These are phyloP conservation scores for Graptemys geographica DNA, from an alignment of 2,797 vertebrate species.

Conservation along the genomic window DNA sequence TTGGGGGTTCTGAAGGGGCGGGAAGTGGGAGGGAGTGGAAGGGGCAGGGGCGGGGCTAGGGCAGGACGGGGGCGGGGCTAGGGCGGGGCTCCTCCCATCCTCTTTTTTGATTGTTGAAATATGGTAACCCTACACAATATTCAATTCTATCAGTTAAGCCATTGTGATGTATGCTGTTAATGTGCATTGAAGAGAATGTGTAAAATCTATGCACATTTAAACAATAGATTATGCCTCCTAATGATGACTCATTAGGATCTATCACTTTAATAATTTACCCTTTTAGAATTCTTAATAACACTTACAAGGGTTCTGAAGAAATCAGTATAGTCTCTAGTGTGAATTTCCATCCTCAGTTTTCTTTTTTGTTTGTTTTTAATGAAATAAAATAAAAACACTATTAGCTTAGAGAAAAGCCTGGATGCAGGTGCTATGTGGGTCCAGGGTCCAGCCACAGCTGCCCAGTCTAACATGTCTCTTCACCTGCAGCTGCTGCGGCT, in stretches of 20 bases:
- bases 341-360: neutral
- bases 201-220: neutral
- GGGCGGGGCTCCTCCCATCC: no score
- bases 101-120: no score
- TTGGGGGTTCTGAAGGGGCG: no score
- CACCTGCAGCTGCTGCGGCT: neutral
- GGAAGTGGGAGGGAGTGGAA: no score
- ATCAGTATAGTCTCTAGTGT: neutral
- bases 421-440: neutral
- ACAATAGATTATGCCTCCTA: neutral
- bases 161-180: neutral
- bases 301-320: neutral
- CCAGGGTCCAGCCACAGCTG: neutral
- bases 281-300: neutral
- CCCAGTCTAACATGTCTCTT: neutral
- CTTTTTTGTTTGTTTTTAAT: neutral
- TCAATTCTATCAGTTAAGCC: neutral
- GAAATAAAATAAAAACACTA: neutral
- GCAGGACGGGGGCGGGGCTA: no score
- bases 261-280: neutral
- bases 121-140: neutral
- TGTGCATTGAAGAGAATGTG: neutral
- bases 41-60: no score
- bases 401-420: neutral
- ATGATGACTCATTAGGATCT: neutral